These are phyloP conservation scores for Elegia similella DNA, from an alignment of 2,888 invertebrate species.

Conservation along the genomic window DNA sequence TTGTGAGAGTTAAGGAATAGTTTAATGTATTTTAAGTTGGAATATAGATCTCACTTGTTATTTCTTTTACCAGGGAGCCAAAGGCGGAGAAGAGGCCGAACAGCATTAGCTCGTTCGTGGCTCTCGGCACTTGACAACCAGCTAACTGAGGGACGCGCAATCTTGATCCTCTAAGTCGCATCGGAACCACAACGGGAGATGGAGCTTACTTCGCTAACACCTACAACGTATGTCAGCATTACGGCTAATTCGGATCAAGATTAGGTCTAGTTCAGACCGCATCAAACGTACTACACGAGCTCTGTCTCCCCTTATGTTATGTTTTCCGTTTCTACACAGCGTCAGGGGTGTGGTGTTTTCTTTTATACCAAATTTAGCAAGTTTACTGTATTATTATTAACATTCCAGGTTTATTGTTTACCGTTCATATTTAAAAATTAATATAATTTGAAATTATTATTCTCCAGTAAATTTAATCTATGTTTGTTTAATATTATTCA, in stretches of 20 bases:
- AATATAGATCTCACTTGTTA: conserved; percentile 18
- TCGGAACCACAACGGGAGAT: conserved; percentile 54
- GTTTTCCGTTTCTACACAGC: conserved; percentile 42
- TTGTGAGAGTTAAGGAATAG: conserved; percentile 22
- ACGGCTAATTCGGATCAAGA: conserved; percentile 58
- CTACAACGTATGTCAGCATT: conserved; percentile 42
- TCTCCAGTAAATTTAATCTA: conserved; percentile 58
- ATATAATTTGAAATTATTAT: conserved; percentile 63
- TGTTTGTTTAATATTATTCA: conserved; percentile 72
- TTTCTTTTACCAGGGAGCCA: conserved; percentile 84
- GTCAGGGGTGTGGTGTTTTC: conserved; percentile 66
- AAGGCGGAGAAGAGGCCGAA: conserved; percentile 93
- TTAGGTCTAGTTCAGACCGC: conserved; percentile 34
- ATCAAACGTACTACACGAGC: conserved; percentile 31
- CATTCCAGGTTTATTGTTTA: conserved; percentile 78
- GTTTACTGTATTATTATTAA: conserved; percentile 72
- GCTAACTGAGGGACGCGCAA: conserved; percentile 77
- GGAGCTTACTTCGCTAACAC: conserved; percentile 41
- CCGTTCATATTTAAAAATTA: conserved; percentile 63
- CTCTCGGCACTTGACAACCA: conserved; percentile 87
- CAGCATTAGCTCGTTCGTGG: conserved; percentile 91
- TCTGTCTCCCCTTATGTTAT: conserved; percentile 56
- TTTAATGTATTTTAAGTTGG: background rate
- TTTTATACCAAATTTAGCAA: conserved; percentile 77
- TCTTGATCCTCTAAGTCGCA: conserved; percentile 70